Evolutionary conservation across 2,113 vertebrate species (phyloP), one percentile per base, ranked within the genome.

Genomic region (Tachuris rubrigastra): DNA sequence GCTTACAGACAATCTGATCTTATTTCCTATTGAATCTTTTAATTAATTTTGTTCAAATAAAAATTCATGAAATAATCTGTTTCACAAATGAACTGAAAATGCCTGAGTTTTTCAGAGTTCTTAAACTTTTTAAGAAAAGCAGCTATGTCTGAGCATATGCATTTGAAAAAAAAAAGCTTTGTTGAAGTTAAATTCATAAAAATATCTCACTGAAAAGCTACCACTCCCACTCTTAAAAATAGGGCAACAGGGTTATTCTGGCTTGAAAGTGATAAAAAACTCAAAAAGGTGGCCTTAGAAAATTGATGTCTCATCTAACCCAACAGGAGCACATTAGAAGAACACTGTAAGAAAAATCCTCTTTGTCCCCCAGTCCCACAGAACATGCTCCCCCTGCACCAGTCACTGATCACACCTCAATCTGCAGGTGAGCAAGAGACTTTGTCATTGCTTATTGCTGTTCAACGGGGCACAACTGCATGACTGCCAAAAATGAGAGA

Each of bases 341-440:
- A 14, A 44, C 42, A 44, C 44, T 60, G 41, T 50, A 59, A 65
- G 27, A 85, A 82, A 82, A 49, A 30, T 24, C 24, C 9, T 66
- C 35, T 37, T 72, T 23, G 8, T 41, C 47, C 20, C 30, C 23
- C 17, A 60, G 41, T 28, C n/a, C 63, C 53, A 28, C 12, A 76
- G 53, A 59, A 75, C 14, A 23, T 6, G 8, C 4, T 76, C 17
- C 3, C 1, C 10, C 62, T 30, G 22, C 33, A 58, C 5, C 24
- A 58, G 30, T 6, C 42, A 44, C 42, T 0, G 0, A 89, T 65
- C 9, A 4, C 17, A 10, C 16, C 35, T 17, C 6, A 41, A 27
- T 5, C 21, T 59, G 47, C 39, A 71, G 37, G 25, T 23, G 14
- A 47, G 25, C 13, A 65, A 19, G 16, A 73, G 67, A 56, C 16